Conservation (phyloP, 2,113 vertebrate species). For the Aspidoscelis tigris region DNA sequence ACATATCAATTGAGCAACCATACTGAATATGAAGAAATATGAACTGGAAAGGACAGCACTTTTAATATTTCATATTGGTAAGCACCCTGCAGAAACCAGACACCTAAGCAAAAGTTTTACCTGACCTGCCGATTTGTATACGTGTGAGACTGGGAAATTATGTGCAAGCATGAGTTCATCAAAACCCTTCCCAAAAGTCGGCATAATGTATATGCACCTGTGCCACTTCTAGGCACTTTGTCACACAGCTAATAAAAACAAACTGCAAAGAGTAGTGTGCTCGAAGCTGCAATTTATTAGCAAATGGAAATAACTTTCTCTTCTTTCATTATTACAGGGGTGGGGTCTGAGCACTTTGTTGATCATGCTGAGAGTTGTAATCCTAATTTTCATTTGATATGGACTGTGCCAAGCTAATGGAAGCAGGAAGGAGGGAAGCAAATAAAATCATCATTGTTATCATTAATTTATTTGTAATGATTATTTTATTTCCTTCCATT, state of each 20-base stretch:
- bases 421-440: too few relatives aligned
- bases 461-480: too few relatives aligned
- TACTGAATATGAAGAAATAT: conserved; percentile 78
- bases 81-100: conserved; percentile 60
- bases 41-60: conserved; percentile 64
- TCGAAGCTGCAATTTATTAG: conserved; percentile 18
- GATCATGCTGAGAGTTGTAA: conserved; percentile 65
- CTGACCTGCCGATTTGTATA: neutral
- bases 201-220: conserved; percentile 16
- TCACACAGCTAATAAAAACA: conserved; percentile 37
- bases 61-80: conserved; percentile 78
- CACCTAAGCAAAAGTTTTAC: conserved; percentile 41
- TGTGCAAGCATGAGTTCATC: neutral
- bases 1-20: conserved; percentile 84
- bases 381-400: neutral
- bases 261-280: conserved; percentile 10
- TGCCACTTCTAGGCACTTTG: conserved; percentile 5
- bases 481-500: too few relatives aligned
- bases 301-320: conserved; percentile 31
- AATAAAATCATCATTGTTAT: too few relatives aligned
- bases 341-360: conserved; percentile 6
- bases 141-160: neutral
- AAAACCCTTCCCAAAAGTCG: conserved; percentile 37
- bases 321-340: conserved; percentile 19
- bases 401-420: too few relatives aligned